Percentiles rank a stretch among this genome's conserved stretches.
Conservation (phyloP, 2,113 vertebrate species). For the Pterocles orientalis region DNA sequence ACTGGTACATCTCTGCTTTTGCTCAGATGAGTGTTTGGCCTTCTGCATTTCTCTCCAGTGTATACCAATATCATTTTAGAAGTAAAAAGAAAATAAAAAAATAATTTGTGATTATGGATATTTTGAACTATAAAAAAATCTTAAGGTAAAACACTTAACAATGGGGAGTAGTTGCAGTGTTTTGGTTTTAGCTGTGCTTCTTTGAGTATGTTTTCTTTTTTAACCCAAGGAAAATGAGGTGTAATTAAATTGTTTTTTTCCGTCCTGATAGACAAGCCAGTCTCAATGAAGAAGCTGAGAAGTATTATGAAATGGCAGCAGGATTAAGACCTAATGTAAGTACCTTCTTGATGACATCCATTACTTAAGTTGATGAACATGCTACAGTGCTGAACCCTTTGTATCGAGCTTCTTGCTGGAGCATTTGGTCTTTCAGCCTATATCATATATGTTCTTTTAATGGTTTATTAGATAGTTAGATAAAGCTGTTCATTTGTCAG, state of each 20-base stretch:
- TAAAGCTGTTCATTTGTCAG: conserved; percentile 3
- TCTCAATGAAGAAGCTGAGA: conserved; percentile 94
- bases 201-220: background rate
- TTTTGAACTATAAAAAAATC: background rate
- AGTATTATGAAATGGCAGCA: conserved; percentile 92
- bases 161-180: background rate
- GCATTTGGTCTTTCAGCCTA: background rate
- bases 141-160: background rate
- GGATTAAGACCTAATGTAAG: conserved; percentile 94
- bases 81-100: background rate
- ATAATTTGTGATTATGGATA: background rate
- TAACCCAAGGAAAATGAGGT: background rate
- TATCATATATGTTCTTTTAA: background rate
- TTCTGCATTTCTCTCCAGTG: background rate
- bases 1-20: background rate
- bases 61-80: background rate
- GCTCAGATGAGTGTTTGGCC: background rate
- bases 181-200: background rate
- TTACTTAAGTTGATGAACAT: conserved; percentile 25
- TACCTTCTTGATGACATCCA: conserved; percentile 58
- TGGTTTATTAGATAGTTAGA: background rate
- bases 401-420: background rate
- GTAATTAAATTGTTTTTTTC: background rate
- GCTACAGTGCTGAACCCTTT: background rate
- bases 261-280: conserved; percentile 89